phyloP scores from a whole-genome alignment of 2,113 vertebrate species.

The Mystacornis crossleyi region DNA sequence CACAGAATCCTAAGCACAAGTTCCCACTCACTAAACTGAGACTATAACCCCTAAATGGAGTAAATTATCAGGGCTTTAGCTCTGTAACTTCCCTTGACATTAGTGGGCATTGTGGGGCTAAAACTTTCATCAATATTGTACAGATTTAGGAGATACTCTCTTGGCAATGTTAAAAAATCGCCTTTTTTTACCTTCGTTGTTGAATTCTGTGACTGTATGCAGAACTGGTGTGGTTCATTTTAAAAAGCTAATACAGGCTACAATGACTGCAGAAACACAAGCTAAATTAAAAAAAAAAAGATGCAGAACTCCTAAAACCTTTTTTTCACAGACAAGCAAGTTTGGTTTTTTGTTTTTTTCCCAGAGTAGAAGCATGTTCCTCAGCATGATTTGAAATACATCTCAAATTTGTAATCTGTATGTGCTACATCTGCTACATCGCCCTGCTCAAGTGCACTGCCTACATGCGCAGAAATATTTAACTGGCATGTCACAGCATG shows the following conservation, averaged over 20 bases:
- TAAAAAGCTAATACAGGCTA: not conserved
- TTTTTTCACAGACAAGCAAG: not conserved
- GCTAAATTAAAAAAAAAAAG: not conserved
- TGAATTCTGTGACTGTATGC: not conserved
- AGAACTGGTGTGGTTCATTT: not conserved
- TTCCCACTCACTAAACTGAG: not conserved
- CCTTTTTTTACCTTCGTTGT: not conserved
- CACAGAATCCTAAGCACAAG: not conserved
- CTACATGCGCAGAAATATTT: not conserved
- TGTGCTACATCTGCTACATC: not conserved
- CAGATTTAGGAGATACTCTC: not conserved
- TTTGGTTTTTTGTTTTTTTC: too few species aligned
- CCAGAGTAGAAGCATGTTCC: not conserved
- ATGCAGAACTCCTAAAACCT: not conserved
- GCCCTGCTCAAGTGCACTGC: not conserved
- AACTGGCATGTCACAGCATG: not conserved
- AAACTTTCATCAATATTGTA: rapidly evolving
- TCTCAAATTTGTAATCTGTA: not conserved
- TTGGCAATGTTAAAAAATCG: not conserved
- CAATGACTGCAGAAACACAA: not conserved
- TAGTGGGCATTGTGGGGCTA: not conserved
- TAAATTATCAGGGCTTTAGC: not conserved
- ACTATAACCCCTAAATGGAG: not conserved
- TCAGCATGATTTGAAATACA: not conserved
- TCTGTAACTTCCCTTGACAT: not conserved